A percentile compares a stretch with the other conserved stretches of the same genome.
phyloP scores from a whole-genome alignment of 2,113 vertebrate genomes.

The Nipponia nippon region DNA sequence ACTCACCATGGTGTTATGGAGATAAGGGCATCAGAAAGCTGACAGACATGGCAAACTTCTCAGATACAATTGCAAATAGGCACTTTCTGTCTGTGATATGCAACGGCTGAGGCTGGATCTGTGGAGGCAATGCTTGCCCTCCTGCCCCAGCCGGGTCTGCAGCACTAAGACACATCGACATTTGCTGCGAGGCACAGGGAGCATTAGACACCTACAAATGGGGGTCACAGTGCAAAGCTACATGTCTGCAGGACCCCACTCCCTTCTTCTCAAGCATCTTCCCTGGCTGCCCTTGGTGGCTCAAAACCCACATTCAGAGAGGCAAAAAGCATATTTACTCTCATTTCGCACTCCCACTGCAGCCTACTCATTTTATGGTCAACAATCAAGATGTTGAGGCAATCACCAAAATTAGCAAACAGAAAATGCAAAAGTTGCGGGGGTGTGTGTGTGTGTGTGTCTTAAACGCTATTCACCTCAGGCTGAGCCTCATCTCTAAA shows the following conservation, averaged over 20 bases:
- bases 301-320: not conserved
- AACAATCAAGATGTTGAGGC: not conserved
- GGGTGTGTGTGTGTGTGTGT: too few relatives aligned
- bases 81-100: rapidly evolving
- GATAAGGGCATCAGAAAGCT: not conserved
- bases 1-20: rapidly evolving
- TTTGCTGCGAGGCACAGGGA: rapidly evolving
- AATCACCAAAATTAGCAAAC: not conserved
- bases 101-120: not conserved
- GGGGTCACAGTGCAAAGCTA: too few relatives aligned
- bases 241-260: rapidly evolving
- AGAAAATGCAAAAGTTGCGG: not conserved
- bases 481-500: not conserved
- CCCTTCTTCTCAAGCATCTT: not conserved
- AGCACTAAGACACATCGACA: rapidly evolving
- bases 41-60: not conserved
- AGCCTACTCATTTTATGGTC: not conserved
- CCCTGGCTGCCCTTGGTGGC: not conserved
- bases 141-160: rapidly evolving
- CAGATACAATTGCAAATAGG: not conserved
- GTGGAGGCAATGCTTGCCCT: rapidly evolving
- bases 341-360: not conserved
- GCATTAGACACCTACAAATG: rapidly evolving
- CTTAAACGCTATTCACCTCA: not conserved
- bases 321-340: not conserved